Conservation (phyloP, 2,797 vertebrate genomes). For the Harpagifer antarcticus region DNA sequence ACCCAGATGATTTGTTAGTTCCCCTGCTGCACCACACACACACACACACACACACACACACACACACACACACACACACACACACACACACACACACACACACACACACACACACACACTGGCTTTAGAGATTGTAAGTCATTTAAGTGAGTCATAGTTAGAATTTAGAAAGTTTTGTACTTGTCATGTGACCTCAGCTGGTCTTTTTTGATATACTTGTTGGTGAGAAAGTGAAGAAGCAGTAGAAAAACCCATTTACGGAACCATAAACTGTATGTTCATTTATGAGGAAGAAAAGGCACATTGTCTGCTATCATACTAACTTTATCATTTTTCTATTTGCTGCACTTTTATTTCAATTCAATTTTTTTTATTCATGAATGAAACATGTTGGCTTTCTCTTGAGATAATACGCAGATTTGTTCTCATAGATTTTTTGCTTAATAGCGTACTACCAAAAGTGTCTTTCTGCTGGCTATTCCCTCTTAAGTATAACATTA, state of each 20-base stretch:
- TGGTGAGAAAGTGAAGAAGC: too few species aligned
- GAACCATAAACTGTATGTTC: not conserved
- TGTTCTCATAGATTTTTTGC: not conserved
- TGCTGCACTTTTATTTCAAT: slow-evolving; percentile 38
- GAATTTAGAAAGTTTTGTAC: slow-evolving; percentile 14
- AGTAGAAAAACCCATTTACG: not conserved
- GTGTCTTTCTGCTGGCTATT: slow-evolving; percentile 17
- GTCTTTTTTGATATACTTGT: not conserved
- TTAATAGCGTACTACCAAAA: slow-evolving; percentile 17
- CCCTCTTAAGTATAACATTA: slow-evolving; percentile 9
- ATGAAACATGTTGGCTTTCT: slow-evolving; percentile 12
- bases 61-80: slow-evolving; percentile 16
- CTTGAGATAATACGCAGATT: not conserved
- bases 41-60: not conserved
- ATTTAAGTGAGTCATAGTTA: slow-evolving; percentile 5
- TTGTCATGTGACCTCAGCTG: not conserved
- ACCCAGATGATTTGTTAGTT: slow-evolving; percentile 63
- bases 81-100: slow-evolving; percentile 5
- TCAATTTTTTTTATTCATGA: slow-evolving; percentile 50
- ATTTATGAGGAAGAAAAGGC: slow-evolving; percentile 8
- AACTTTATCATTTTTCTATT: slow-evolving; percentile 12
- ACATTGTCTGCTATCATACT: too few species aligned
- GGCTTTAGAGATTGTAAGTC: not conserved
- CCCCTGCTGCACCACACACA: not conserved
- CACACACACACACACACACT: not conserved